Evolutionary conservation across 2,113 vertebrate genomes (phyloP).

Genomic region (Enhydra lutris): DNA sequence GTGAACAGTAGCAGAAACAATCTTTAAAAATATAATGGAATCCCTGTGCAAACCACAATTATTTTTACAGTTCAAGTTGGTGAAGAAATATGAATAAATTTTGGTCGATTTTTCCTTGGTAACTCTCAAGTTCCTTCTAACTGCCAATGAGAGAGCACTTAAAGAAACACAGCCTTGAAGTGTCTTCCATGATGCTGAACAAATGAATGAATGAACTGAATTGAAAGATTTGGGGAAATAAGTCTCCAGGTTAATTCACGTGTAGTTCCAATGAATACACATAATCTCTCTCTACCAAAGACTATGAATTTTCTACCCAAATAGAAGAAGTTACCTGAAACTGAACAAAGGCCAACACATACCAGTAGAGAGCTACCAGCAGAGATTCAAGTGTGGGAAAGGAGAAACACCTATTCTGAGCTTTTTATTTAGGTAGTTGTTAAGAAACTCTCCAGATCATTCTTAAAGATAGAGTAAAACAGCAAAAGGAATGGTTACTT

Average conservation of each 20-base stretch:
- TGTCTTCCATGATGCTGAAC: neutral
- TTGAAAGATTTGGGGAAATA: neutral
- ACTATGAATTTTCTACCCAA: neutral
- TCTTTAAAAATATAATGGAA: neutral
- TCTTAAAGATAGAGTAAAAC: neutral
- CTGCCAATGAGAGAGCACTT: neutral
- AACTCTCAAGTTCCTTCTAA: neutral
- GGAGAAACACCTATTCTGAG: neutral
- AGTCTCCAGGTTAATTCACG: neutral
- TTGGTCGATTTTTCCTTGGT: neutral
- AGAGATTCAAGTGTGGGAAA: neutral
- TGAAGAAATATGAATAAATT: neutral
- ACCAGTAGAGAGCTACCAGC: neutral
- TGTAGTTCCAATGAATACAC: neutral
- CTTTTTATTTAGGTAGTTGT: neutral
- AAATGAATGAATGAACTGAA: neutral
- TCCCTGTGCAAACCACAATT: neutral
- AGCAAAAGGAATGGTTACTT: neutral
- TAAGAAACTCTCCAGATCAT: neutral
- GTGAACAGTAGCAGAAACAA: neutral
- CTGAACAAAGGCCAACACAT: neutral
- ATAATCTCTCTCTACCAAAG: neutral
- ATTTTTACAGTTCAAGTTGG: slow-evolving; percentile 8
- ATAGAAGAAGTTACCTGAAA: neutral
- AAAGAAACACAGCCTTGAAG: neutral